Evolutionary conservation across 92 coral and sea anemone species (phyloP).

Genomic region (Plumapathes pennacea): DNA sequence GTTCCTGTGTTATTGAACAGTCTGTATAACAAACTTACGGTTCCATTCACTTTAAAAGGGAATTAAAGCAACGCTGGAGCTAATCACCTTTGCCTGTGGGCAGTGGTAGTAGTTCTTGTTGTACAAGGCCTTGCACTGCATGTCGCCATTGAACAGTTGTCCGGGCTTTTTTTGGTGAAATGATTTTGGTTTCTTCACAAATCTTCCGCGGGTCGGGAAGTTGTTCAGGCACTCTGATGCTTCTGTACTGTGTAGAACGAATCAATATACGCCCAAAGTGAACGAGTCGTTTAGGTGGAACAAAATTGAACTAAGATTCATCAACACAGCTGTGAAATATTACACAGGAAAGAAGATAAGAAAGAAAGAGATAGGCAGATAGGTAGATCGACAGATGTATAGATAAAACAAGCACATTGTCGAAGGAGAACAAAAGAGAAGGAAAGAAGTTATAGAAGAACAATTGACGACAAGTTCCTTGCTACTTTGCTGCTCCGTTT

Average conservation of each 20-base stretch:
- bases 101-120: neutral
- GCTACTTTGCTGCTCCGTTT: too few relatives aligned
- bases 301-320: neutral
- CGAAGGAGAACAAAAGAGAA: neutral
- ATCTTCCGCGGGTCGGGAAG: too few relatives aligned
- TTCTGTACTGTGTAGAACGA: too few relatives aligned
- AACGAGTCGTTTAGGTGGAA: too few relatives aligned
- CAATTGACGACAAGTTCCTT: neutral
- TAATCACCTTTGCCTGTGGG: too few relatives aligned
- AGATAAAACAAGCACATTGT: neutral
- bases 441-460: neutral
- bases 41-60: slow-evolving; percentile 12
- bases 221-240: too few relatives aligned
- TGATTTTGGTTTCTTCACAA: too few relatives aligned
- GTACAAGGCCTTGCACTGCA: slow-evolving; percentile 33
- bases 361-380: neutral
- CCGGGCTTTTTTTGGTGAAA: slow-evolving; percentile 33
- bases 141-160: slow-evolving; percentile 8
- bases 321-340: neutral
- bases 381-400: neutral
- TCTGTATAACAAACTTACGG: slow-evolving; percentile 1
- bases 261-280: too few relatives aligned
- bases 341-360: neutral
- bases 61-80: too few relatives aligned
- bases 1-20: too few relatives aligned